Evolutionary conservation across 2,888 invertebrate species (phyloP).

Genomic region (Cephus pygmeus): DNA sequence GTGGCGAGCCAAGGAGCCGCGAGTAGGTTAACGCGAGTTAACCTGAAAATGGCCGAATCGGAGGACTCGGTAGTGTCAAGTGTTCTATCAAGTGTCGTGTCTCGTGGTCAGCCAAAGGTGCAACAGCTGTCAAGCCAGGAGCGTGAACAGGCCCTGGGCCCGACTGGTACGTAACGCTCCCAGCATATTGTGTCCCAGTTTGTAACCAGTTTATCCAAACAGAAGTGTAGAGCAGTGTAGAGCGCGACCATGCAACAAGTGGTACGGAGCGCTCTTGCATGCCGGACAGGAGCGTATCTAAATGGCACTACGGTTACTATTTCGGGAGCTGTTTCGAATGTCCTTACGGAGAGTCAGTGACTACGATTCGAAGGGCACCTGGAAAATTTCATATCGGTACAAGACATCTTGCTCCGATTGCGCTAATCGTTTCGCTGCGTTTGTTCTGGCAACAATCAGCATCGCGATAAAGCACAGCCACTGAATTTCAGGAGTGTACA

Average conservation of each 20-base stretch:
- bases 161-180: conserved; percentile 45
- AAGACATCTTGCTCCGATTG: too few relatives aligned
- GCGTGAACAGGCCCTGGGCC: conserved; percentile 30
- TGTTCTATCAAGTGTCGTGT: conserved; percentile 44
- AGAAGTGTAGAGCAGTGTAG: conserved; percentile 38
- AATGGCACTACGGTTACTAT: not conserved
- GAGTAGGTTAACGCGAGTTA: conserved; percentile 53
- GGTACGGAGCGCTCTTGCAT: conserved; percentile 48
- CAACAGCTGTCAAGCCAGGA: conserved; percentile 28
- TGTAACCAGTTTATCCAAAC: conserved; percentile 35
- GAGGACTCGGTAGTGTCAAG: conserved; percentile 49
- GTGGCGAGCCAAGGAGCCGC: conserved; percentile 42
- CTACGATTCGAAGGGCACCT: not conserved
- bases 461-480: not conserved
- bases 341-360: not conserved
- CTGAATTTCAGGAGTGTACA: not conserved
- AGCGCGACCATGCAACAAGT: conserved; percentile 55
- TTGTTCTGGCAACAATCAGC: not conserved
- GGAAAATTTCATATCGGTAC: not conserved
- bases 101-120: conserved; percentile 34
- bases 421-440: too few relatives aligned
- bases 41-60: conserved; percentile 60
- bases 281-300: conserved; percentile 30
- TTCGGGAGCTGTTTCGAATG: not conserved
- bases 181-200: conserved; percentile 29